Evolutionary conservation across 35 echinoderm and acorn worm species (phyloP).

Genomic region (Acanthaster planci): DNA sequence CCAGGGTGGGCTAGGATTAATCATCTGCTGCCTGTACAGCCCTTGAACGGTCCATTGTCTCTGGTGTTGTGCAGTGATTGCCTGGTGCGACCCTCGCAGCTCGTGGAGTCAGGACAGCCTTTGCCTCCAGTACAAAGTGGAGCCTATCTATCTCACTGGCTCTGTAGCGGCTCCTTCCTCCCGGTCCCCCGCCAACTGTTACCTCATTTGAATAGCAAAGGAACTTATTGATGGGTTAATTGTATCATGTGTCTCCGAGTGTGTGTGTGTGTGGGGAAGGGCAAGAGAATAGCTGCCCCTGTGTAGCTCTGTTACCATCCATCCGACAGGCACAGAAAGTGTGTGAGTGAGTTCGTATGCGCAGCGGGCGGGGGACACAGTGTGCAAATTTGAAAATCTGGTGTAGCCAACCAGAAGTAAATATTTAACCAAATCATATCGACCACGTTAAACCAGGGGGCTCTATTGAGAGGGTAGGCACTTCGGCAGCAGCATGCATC

Average conservation of each 20-base stretch:
- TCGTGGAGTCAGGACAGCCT: background rate
- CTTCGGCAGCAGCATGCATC: too few relatives aligned
- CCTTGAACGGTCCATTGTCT: too few relatives aligned
- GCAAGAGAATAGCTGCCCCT: background rate
- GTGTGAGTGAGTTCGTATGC: background rate
- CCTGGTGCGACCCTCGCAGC: background rate
- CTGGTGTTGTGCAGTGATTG: too few relatives aligned
- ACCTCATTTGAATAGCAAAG: conserved; percentile 32
- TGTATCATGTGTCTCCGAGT: conserved; percentile 17
- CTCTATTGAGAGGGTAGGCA: too few relatives aligned
- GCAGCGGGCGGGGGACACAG: background rate
- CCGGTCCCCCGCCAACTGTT: conserved; percentile 15
- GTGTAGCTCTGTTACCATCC: too few relatives aligned
- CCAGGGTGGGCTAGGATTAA: too few relatives aligned
- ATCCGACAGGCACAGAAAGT: conserved; percentile 3
- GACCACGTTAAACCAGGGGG: background rate
- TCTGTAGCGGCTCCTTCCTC: too few relatives aligned
- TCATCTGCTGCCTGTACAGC: too few relatives aligned
- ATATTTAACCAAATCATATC: conserved; percentile 32
- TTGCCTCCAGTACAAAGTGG: background rate
- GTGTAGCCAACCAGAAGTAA: conserved; percentile 25
- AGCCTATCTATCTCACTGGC: too few relatives aligned
- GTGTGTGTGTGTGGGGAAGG: background rate
- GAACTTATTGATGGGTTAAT: conserved; percentile 26
- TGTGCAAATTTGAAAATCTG: conserved; percentile 31